Evolutionary conservation across 2,113 vertebrate genomes (phyloP).

Genomic region (Poicephalus gulielmi): DNA sequence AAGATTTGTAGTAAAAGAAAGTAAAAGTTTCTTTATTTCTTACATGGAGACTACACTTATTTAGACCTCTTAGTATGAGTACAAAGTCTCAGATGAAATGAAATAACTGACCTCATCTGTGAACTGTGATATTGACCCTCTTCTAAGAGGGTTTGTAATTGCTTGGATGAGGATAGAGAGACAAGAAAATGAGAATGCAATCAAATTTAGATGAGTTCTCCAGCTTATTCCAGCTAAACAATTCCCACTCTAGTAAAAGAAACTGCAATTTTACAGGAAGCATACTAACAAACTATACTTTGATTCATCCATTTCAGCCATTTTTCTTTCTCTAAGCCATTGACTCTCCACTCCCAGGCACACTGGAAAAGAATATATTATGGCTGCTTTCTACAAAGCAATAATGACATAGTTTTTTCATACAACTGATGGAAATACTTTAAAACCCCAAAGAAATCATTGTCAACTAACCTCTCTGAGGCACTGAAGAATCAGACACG

Average conservation of each 20-base stretch:
- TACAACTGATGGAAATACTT: background rate
- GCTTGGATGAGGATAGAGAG: background rate
- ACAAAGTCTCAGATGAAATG: background rate
- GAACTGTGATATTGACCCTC: background rate
- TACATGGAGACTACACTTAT: background rate
- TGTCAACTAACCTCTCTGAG: slow-evolving; percentile 83
- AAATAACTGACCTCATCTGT: background rate
- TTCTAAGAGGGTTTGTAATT: background rate
- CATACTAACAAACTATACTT: background rate
- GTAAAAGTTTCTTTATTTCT: background rate
- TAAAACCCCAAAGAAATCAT: accelerated
- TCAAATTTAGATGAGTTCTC: background rate
- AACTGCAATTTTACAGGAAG: background rate
- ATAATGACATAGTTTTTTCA: background rate
- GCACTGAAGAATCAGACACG: slow-evolving; percentile 93
- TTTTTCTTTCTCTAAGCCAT: background rate
- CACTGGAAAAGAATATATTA: background rate
- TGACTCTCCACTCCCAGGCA: background rate
- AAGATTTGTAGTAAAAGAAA: background rate
- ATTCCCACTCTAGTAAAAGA: background rate
- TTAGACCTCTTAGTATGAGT: background rate
- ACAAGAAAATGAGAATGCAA: background rate
- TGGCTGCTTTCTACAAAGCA: background rate
- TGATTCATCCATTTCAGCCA: background rate
- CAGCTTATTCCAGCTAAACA: background rate